These are phyloP conservation scores for Pipistrellus pipistrellus DNA, from an alignment of 2,797 vertebrate genomes.

Conservation along the genomic window DNA sequence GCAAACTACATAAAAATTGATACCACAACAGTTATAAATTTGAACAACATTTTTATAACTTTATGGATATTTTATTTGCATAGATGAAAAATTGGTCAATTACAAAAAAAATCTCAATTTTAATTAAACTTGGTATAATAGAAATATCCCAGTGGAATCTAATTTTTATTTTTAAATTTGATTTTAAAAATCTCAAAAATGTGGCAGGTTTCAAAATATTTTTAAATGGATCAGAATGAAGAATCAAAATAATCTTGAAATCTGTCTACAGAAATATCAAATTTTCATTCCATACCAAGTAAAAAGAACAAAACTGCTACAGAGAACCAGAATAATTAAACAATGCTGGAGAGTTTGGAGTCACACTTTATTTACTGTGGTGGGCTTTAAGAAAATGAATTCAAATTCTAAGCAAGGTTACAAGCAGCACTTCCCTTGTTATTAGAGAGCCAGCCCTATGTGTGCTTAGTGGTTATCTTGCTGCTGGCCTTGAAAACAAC, in stretches of 20 bases:
- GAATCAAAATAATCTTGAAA: conserved; percentile 8
- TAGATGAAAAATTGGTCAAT: neutral
- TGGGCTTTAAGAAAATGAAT: too few relatives aligned
- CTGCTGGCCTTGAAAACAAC: too few relatives aligned
- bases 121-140: neutral
- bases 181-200: neutral
- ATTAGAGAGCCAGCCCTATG: too few relatives aligned
- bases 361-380: too few relatives aligned
- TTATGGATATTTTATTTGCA: neutral
- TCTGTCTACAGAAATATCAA: neutral
- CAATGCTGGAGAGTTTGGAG: too few relatives aligned
- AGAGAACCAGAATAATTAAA: too few relatives aligned
- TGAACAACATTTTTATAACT: neutral
- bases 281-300: neutral
- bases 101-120: neutral
- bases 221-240: neutral
- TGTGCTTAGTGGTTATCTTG: too few relatives aligned
- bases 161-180: neutral
- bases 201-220: neutral
- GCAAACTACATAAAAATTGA: neutral
- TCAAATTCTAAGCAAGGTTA: too few relatives aligned
- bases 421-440: too few relatives aligned
- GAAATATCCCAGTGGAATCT: neutral
- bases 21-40: neutral
- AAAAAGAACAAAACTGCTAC: neutral